Evolutionary conservation across 2,797 vertebrate species (phyloP).

Genomic region (Valencia hispanica): DNA sequence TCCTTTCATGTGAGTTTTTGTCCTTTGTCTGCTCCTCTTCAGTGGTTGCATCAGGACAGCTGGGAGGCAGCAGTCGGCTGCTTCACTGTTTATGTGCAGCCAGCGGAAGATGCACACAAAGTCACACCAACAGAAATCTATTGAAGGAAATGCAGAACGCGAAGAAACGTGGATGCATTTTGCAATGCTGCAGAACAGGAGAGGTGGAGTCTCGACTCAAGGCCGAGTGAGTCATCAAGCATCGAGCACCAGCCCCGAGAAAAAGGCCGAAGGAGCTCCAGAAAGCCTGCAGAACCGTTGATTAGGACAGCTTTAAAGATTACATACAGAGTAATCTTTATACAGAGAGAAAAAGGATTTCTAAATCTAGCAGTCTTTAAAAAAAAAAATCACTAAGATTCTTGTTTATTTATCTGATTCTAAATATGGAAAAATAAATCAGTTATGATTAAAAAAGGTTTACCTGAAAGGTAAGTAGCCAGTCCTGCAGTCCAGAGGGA

Average conservation of each 20-base stretch:
- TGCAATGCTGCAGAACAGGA: constrained; percentile 13
- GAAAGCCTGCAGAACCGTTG: not conserved
- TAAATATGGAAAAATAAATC: not conserved
- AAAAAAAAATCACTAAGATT: too few species aligned
- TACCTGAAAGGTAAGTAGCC: constrained; percentile 95
- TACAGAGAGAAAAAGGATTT: not conserved
- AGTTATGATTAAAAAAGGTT: constrained; percentile 10
- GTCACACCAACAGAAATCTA: not conserved
- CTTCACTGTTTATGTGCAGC: constrained; percentile 24
- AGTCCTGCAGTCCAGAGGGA: constrained; percentile 91
- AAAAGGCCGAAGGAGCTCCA: not conserved
- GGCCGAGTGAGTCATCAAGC: not conserved
- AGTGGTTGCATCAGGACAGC: constrained; percentile 42
- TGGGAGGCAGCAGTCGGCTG: constrained; percentile 33
- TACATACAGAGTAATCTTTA: not conserved
- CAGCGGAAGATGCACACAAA: constrained; percentile 29
- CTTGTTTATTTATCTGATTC: not conserved
- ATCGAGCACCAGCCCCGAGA: not conserved
- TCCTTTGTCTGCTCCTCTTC: constrained; percentile 13
- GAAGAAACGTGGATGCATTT: not conserved
- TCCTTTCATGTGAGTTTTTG: not conserved
- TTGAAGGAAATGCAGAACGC: not conserved
- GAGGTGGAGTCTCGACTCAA: not conserved
- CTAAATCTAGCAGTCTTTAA: not conserved
- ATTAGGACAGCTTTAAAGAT: not conserved